Evolutionary conservation across 2,888 invertebrate species (phyloP).

Genomic region (Clanis bilineata): DNA sequence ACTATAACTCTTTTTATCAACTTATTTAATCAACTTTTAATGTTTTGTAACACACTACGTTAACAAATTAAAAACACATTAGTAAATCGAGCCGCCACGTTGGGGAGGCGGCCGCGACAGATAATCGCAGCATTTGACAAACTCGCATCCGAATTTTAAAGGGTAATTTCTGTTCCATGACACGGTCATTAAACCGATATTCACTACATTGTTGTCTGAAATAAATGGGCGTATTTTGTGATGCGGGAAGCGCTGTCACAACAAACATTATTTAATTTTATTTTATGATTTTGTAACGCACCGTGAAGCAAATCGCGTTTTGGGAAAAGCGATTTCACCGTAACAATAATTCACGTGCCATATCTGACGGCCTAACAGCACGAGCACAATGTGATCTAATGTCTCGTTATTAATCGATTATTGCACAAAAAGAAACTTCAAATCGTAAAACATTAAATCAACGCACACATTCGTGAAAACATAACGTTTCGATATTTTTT

Average conservation of each 20-base stretch:
- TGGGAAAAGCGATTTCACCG: conserved; percentile 61
- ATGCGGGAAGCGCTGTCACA: conserved; percentile 77
- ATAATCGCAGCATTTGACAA: conserved; percentile 38
- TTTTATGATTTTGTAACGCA: conserved; percentile 73
- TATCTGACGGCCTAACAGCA: conserved; percentile 4
- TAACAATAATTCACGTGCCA: conserved; percentile 52
- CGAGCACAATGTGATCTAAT: conserved; percentile 31
- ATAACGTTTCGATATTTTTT: conserved; percentile 2
- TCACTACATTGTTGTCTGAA: conserved; percentile 75
- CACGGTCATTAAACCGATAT: conserved; percentile 72
- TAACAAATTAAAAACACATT: background rate
- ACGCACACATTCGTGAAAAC: conserved; percentile 5
- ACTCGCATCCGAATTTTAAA: conserved; percentile 49
- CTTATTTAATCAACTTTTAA: too few relatives aligned
- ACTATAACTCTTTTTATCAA: too few relatives aligned
- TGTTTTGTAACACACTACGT: background rate
- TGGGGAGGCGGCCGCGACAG: background rate
- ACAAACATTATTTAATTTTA: conserved; percentile 78
- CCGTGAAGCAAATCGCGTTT: conserved; percentile 71
- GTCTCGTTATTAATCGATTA: conserved; percentile 48
- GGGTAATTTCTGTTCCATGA: conserved; percentile 64
- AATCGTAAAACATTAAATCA: conserved; percentile 7
- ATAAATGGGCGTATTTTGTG: conserved; percentile 75
- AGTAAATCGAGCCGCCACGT: background rate
- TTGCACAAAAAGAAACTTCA: conserved; percentile 10